Evolutionary conservation across 2,797 vertebrate species (phyloP).

Genomic region (Enteromius trimaculatus): DNA sequence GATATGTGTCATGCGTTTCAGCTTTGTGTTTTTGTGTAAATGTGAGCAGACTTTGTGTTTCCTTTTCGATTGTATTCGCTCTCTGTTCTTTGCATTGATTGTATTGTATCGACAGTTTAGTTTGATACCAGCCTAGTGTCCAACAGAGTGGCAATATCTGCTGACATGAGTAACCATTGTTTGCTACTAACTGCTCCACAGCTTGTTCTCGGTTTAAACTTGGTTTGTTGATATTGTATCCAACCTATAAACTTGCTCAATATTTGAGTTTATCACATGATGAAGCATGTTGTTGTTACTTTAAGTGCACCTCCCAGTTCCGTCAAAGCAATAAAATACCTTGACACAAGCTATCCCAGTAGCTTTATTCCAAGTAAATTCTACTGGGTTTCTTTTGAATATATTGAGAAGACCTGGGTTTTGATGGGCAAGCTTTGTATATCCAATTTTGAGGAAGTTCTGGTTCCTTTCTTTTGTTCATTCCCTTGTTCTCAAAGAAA

Average conservation of each 20-base stretch:
- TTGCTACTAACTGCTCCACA: not conserved
- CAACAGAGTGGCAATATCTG: not conserved
- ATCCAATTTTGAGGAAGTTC: not conserved
- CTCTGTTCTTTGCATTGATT: not conserved
- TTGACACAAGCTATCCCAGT: not conserved
- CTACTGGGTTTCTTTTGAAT: not conserved
- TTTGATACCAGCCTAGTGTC: not conserved
- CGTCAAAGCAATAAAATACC: not conserved
- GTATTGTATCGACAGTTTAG: not conserved
- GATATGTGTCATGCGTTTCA: not conserved
- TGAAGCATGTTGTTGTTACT: not conserved
- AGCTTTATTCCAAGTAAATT: not conserved
- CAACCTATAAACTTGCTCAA: not conserved
- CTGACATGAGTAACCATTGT: not conserved
- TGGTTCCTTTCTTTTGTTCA: not conserved
- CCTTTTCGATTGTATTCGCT: not conserved
- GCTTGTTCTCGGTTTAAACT: not conserved
- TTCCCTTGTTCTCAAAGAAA: not conserved
- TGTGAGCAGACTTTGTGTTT: not conserved
- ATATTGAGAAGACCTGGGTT: not conserved
- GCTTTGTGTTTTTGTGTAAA: not conserved
- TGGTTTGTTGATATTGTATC: not conserved
- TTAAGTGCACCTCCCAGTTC: not conserved
- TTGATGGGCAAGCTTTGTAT: not conserved
- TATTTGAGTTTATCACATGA: not conserved